These are phyloP conservation scores for Bugulina stolonifera DNA, from an alignment of 2,888 invertebrate genomes.

Conservation along the genomic window DNA sequence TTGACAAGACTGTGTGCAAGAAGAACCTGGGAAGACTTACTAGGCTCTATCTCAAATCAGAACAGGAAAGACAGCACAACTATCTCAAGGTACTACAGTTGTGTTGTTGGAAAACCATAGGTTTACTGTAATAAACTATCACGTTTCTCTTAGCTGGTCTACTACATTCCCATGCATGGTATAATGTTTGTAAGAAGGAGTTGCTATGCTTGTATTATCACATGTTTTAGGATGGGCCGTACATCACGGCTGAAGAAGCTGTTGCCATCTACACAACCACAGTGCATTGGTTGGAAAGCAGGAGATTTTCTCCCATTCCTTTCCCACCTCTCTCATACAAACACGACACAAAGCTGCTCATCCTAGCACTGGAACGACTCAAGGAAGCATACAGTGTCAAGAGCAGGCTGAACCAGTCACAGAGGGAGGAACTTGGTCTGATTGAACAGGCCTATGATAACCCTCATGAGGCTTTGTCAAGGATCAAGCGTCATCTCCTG, in stretches of 20 bases:
- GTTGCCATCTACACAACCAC: constrained; percentile 99
- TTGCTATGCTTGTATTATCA: too few relatives aligned
- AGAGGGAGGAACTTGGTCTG: constrained; percentile 93
- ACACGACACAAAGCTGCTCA: constrained; percentile 96
- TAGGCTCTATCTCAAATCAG: constrained; percentile 87
- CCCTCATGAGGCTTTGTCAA: constrained; percentile 95
- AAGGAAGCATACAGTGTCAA: constrained; percentile 95
- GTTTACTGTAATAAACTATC: too few relatives aligned
- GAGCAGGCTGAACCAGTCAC: constrained; percentile 93
- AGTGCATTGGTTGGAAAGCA: constrained; percentile 97
- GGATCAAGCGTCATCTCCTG: constrained; percentile 96
- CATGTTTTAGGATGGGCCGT: constrained; percentile 96
- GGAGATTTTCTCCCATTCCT: constrained; percentile 97
- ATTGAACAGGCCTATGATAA: constrained; percentile 99
- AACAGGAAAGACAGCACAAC: constrained; percentile 98
- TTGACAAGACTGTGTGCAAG: constrained; percentile 99
- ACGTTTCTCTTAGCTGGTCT: too few relatives aligned
- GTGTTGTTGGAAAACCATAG: too few relatives aligned
- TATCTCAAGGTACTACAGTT: constrained; percentile 91
- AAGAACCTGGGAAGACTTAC: constrained; percentile 98
- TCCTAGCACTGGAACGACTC: constrained; percentile 87
- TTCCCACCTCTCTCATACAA: constrained; percentile 99
- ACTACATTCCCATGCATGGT: too few relatives aligned
- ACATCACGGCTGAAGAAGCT: constrained; percentile 98
- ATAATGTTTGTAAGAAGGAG: too few relatives aligned